Base-by-base conservation (phyloP, 92 coral and sea anemone species). In the Palythoa heliodiscus region DNA sequence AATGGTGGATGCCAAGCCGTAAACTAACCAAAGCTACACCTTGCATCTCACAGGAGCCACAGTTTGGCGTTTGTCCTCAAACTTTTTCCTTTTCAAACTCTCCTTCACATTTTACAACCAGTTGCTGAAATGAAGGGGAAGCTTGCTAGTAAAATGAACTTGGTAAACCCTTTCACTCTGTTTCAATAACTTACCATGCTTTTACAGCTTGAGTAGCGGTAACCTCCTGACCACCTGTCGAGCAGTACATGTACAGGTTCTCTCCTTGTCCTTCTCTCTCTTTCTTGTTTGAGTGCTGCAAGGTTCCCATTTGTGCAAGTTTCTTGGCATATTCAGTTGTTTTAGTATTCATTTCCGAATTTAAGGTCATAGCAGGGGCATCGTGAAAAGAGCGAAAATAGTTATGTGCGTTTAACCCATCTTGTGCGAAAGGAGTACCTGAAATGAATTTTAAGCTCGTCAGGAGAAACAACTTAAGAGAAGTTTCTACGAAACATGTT, bases 231-330 rank as follows among this genome's bases (percentile, higher is more conserved):
- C 20, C 50, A 43, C 50, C 50, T 43, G 50, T 3, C 50, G 50
- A 43, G 50, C 50, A 43, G 1, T 29, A 29, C 35, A 29, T 29
- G 35, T 25, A 76, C 19, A 88, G 39, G 47, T 83, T 88, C 38
- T 88, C 91, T 17, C 87, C 91, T 83, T 88, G 87, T 22, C 63
- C 87, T 19, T 6, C 14, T 16, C 91, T 70, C 0, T 84, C 82
- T 6, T 47, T 13, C 12, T 23, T 68, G 8, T 43, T 50, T 2
- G 91, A 88, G 53, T 88, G 91, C 23, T 40, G 14, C 83, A 83
- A 39, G 1, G 70, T 0, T 0, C 90, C 90, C 53, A 5, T 19
- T 7, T 25, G 25, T 3, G 83, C 71, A 23, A 88, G 22, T 52
- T 74, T 20, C 72, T 82, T 10, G 5, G 90, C 90, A 50, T 82